Base-by-base conservation (phyloP, 2,888 invertebrate species). In the Xylota sylvarum region DNA sequence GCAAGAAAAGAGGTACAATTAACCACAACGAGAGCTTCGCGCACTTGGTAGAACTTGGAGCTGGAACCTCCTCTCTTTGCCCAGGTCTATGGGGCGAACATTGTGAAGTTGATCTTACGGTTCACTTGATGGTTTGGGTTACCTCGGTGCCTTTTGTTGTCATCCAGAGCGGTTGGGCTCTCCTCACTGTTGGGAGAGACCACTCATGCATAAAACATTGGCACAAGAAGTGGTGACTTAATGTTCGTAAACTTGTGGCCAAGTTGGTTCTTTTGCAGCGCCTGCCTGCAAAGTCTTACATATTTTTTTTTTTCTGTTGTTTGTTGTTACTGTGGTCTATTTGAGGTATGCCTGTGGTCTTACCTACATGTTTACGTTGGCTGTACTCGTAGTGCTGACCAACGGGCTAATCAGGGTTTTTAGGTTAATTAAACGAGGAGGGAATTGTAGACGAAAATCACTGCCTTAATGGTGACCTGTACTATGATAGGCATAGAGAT, bases 391-490 rank as follows among this genome's bases (percentile, higher is more conserved):
- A 50, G 14, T 19, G 46, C 10, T 82, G 82, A 73, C 78, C 82
- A 69, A 40, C 43, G 67, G 67, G 19, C 35, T 78, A 86, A 86
- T 86, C 73, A 78, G 73, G 82, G 82, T 86, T 86, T 86, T 82
- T 73, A 69, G 82, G 82, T 82, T 82, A 82, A 82, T 82, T 62
- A 73, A 77, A 62, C 27, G 19, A 0, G 32, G 32, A 9, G 30
- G 52, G 30, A 9, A 23, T 1, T 5, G 50, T 27, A 52, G 30
- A 4, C 14, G 14, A n/a, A 70, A 56, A 52, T 50, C 58, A 48
- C 37, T 40, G 37, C 35, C 43, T 52, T 19, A 5, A 32, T 32
- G 32, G 32, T 7, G 32, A 5, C 6, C 0, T n/a, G 32, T 6
- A 32, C n/a, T 27, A 17, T 5, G n/a, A 10, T 30, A 9, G 19